These are phyloP conservation scores for Gambusia yucatana DNA, from an alignment of 2,797 vertebrate genomes.

Conservation along the genomic window DNA sequence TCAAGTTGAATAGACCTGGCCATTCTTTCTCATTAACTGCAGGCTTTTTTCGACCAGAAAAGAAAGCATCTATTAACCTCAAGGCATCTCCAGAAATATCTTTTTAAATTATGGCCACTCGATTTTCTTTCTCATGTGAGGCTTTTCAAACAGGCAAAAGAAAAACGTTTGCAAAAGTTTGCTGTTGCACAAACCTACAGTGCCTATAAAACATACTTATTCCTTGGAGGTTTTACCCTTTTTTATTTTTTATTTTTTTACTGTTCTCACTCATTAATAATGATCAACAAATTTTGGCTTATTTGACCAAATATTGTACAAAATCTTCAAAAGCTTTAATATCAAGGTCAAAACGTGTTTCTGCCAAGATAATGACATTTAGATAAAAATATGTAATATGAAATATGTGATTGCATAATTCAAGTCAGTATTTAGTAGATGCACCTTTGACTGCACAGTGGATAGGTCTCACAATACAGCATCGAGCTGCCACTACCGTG, in stretches of 20 bases:
- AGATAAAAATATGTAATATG: background rate
- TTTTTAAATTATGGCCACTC: conserved; percentile 45
- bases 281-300: background rate
- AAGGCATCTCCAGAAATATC: conserved; percentile 43
- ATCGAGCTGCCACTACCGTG: background rate
- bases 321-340: background rate
- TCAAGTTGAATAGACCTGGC: conserved; percentile 52
- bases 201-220: too few species aligned
- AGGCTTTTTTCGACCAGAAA: conserved; percentile 48
- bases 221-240: too few species aligned
- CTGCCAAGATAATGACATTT: background rate
- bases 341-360: background rate
- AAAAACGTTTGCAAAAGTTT: conserved; percentile 12
- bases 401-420: background rate
- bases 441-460: background rate
- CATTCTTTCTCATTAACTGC: conserved; percentile 75
- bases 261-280: background rate
- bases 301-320: background rate
- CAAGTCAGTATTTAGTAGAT: background rate
- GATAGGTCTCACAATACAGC: background rate
- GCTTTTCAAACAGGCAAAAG: conserved; percentile 17
- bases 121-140: conserved; percentile 40
- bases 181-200: conserved; percentile 12
- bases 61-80: conserved; percentile 61
- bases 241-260: background rate